Base-by-base conservation (phyloP, 2,888 invertebrate species). In the Himalopsyche tibetana region DNA sequence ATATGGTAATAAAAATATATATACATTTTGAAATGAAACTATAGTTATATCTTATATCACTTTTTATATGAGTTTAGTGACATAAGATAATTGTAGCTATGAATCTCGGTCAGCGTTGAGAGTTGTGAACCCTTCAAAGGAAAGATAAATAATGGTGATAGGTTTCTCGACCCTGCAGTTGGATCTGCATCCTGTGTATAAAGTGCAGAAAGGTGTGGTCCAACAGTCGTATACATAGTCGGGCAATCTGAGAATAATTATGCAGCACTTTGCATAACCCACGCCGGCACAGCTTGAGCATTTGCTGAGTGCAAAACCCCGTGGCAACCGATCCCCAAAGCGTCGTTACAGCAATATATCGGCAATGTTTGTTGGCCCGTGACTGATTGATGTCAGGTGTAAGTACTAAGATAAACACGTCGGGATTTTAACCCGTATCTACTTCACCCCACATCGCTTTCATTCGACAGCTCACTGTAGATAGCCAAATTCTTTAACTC, bases 311-410 rank as follows among this genome's bases (percentile, higher is more conserved):
- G 36, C 12, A 8, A 74, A 74, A 74, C 38, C 74, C 74, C 74
- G 74, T 15, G 36, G 74, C 74, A 38, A 28, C 28, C 74, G 74
- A 74, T 74, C 74, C 74, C 74, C 74, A 74, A 36, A 74, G 38
- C 74, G 36, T 74, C 36, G 74, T 74, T 74, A 74, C 74, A 36
- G 74, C 38, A 74, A 74, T 74, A 36, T 74, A 74, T 74, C 74
- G 74, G 74, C 74, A 5, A 74, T 74, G 74, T 74, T 74, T 74
- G 74, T 36, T 74, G 74, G 74, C 12, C 74, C 74, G 36, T 74
- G 74, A 74, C 74, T 74, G 74, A 74, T 74, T 74, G 74, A 74
- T 74, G 74, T 74, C 74, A 74, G 74, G 74, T 74, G 74, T 74
- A 36, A 74, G 74, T 74, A 74, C 36, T 36, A 74, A 74, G 74